Conservation (phyloP, 1,140 invertebrate genomes). For the Hydropsyche tenuis region DNA sequence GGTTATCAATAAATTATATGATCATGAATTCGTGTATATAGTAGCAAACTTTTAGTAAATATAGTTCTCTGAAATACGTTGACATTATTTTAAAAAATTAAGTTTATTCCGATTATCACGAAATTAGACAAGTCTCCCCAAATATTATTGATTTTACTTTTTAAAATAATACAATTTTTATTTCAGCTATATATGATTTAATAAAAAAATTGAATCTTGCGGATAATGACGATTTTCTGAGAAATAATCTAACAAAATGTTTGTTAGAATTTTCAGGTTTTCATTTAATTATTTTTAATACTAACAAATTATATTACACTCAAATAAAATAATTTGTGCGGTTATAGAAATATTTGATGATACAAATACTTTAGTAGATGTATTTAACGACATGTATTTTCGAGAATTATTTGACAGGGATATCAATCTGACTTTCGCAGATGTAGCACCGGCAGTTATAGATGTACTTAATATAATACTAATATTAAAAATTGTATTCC, state of each 20-base stretch:
- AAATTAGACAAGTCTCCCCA: too few species aligned
- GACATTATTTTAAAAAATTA: too few species aligned
- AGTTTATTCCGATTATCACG: too few species aligned
- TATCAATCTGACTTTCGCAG: constrained; percentile 16
- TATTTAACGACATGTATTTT: constrained; percentile 33
- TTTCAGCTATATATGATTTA: constrained; percentile 36
- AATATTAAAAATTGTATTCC: too few species aligned
- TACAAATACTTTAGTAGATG: constrained; percentile 3
- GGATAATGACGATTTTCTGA: constrained; percentile 19
- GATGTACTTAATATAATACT: constrained; percentile 29
- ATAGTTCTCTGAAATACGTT: too few species aligned
- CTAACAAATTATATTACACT: too few species aligned
- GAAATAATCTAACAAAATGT: constrained; percentile 23
- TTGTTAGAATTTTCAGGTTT: background rate
- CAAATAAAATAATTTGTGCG: too few species aligned
- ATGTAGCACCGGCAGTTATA: constrained; percentile 20
- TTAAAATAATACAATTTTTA: background rate
- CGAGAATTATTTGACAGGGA: background rate
- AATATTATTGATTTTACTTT: background rate
- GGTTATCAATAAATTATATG: too few species aligned
- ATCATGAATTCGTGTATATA: too few species aligned
- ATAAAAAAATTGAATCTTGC: background rate
- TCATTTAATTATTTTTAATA: too few species aligned
- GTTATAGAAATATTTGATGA: constrained; percentile 12
- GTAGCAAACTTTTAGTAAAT: too few species aligned